Conservation (phyloP, 2,888 invertebrate species). For the Cremastinae sp. region DNA sequence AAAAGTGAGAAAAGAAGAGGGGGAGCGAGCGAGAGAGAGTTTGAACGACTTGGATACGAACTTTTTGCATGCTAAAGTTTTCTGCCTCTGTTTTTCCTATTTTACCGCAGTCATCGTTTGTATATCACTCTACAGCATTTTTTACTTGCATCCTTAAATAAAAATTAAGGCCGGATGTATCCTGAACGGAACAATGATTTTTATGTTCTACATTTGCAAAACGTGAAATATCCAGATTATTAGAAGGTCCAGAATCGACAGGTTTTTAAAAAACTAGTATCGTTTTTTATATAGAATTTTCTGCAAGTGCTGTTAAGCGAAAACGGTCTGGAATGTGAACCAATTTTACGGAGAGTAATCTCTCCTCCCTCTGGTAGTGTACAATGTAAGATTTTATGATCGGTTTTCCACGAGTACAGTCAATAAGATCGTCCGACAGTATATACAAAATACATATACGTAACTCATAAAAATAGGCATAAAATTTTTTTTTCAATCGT, state of each 20-base stretch:
- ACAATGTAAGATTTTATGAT: conserved; percentile 12
- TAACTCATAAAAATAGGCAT: conserved; percentile 25
- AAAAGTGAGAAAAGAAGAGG: background rate
- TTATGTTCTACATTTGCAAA: conserved; percentile 20
- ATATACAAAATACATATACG: conserved; percentile 9
- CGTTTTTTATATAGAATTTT: background rate
- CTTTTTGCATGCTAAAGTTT: conserved; percentile 63
- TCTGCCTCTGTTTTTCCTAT: conserved; percentile 1
- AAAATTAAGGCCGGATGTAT: conserved; percentile 4
- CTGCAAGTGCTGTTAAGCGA: no score
- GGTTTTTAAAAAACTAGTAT: background rate
- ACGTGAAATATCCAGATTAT: no score
- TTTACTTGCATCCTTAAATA: background rate
- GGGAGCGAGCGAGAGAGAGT: conserved; percentile 3
- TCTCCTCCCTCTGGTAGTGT: background rate
- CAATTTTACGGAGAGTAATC: background rate
- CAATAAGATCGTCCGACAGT: conserved; percentile 3
- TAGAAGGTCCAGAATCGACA: no score
- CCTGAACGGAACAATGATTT: conserved; percentile 13
- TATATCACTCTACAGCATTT: background rate
- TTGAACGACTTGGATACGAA: conserved; percentile 59
- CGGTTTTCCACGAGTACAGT: conserved; percentile 19
- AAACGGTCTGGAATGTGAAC: background rate
- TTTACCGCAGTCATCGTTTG: conserved; percentile 11
- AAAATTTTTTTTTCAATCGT: conserved; percentile 25